Conservation (phyloP, 1,140 invertebrate species). For the Drosophila watanabei region DNA sequence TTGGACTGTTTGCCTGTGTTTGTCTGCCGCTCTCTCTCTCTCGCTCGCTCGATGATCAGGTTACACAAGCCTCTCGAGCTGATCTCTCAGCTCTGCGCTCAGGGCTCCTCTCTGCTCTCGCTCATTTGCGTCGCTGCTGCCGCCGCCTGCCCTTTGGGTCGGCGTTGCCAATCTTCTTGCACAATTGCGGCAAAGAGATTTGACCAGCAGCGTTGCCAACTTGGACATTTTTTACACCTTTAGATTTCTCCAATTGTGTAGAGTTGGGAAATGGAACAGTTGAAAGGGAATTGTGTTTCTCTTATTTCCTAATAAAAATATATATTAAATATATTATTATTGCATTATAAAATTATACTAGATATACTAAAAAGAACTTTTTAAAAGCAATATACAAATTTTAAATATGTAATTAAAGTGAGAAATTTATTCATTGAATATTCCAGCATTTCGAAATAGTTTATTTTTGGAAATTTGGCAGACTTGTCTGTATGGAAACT, state of each 20-base stretch:
- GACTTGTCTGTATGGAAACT: slow-evolving; percentile 25
- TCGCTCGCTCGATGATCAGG: slow-evolving; percentile 54
- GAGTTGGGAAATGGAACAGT: not conserved
- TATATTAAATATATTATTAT: no score
- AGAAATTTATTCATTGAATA: not conserved
- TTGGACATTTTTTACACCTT: slow-evolving; percentile 2
- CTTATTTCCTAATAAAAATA: no score
- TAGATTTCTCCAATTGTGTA: not conserved
- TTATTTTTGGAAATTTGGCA: slow-evolving; percentile 2
- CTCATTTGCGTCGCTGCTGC: slow-evolving; percentile 1
- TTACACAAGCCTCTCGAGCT: slow-evolving; percentile 59
- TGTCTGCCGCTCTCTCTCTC: slow-evolving; percentile 18
- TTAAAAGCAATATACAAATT: no score
- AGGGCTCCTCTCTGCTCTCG: slow-evolving; percentile 12
- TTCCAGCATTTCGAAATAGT: not conserved
- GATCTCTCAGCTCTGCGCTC: slow-evolving; percentile 4
- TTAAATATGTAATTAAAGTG: not conserved
- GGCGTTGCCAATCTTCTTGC: slow-evolving; percentile 21
- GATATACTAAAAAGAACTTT: no score
- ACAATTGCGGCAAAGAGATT: slow-evolving; percentile 6
- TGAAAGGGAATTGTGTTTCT: not conserved
- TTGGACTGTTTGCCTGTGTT: slow-evolving; percentile 32
- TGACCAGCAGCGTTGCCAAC: slow-evolving; percentile 6
- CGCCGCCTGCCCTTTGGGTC: slow-evolving; percentile 23
- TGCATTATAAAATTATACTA: no score